Evolutionary conservation across 2,797 vertebrate species (phyloP), one percentile per base, ranked within the genome.

Genomic region (Thalassophryne amazonica): DNA sequence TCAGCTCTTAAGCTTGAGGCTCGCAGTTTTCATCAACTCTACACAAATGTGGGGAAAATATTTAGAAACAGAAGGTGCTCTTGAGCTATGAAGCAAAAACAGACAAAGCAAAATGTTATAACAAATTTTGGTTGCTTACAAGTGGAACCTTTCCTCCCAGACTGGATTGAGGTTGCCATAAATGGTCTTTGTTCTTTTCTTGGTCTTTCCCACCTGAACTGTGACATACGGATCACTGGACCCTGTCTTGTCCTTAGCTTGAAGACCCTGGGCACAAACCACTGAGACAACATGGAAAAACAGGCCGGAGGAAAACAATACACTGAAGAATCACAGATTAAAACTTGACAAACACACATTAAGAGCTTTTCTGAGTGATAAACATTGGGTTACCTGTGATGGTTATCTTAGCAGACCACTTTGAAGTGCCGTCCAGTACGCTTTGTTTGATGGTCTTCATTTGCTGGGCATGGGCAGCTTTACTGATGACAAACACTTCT

Each of bases 221-320:
- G 97, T 99, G 54, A 99, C 97, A 0, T 99, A 99, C 0, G 97
- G 97, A 79, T 99, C 97, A n/a, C 96, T 98, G 67, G 97, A 98
- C 13, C 97, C 97, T 0, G 96, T 99, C 78, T 99, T 99, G 76
- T 99, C 97, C 81, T 99, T 99, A 57, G 97, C 97, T 75, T 99
- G 97, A 36, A 99, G 93, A 30, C 97, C 97, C 80, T 99, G 97
- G 25, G 97, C 97, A 84, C 96, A 98, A 19, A 96, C 71, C 53
- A 99, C 97, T 99, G 76, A 75, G 3, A 85, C 52, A 10, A 64
- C 5, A 83, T 7, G 72, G 27, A 45, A 18, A 69, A 19, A 43
- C 4, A 64, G n/a, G n/a, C n/a, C n/a, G n/a, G n/a, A n/a, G n/a
- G n/a, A n/a, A n/a, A n/a, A 38, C 30, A 2, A 21, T 3, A 52